phyloP scores from a whole-genome alignment of 2,113 vertebrate species.

The Genyomyrus donnyi region DNA sequence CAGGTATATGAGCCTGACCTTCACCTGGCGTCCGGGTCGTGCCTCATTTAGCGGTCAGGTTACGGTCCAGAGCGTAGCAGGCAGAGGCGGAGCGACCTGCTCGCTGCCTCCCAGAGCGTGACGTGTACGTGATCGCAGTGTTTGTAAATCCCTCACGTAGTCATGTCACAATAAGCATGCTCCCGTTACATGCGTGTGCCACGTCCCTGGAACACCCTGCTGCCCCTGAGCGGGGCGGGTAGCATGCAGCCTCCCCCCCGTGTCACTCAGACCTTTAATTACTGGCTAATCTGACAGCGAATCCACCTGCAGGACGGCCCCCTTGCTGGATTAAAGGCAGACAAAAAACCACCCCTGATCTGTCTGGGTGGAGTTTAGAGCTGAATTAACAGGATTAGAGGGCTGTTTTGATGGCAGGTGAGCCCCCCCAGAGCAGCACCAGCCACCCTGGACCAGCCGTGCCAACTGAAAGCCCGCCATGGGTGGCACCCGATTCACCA shows the following conservation, averaged over 20 bases:
- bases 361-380: background rate
- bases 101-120: background rate
- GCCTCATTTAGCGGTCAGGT: background rate
- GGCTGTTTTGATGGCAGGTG: background rate
- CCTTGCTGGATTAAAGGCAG: constrained; percentile 13
- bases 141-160: background rate
- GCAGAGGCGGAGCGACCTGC: background rate
- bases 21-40: background rate
- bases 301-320: constrained; percentile 12
- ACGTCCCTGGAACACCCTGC: background rate
- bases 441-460: background rate
- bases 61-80: background rate
- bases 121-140: background rate
- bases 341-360: background rate
- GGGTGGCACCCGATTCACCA: background rate
- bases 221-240: background rate
- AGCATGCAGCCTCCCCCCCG: background rate
- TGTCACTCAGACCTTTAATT: constrained; percentile 14
- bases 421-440: background rate
- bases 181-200: background rate
- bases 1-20: background rate
- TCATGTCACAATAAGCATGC: background rate
- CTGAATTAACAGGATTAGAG: constrained; percentile 5
- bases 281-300: constrained; percentile 13
- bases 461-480: background rate